A percentile compares a stretch with the other conserved stretches of the same genome.
These are phyloP conservation scores for Amphilophus citrinellus DNA, from an alignment of 2,113 vertebrate genomes.

Conservation along the genomic window DNA sequence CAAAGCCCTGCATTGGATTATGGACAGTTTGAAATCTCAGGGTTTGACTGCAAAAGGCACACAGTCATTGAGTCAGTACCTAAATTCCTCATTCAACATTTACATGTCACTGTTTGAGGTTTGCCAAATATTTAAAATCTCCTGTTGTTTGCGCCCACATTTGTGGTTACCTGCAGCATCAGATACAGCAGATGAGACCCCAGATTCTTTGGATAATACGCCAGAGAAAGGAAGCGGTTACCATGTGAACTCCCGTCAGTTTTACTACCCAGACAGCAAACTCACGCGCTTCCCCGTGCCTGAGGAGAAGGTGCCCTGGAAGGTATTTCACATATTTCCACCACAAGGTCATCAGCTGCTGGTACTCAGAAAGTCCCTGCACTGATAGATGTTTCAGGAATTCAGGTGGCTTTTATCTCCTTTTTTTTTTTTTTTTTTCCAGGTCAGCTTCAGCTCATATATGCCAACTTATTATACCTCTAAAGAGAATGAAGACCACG, in stretches of 20 bases:
- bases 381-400: neutral
- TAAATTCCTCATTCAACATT: neutral
- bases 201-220: conserved; percentile 1
- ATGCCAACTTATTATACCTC: conserved; percentile 77
- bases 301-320: conserved; percentile 95
- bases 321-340: conserved; percentile 80
- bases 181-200: conserved; percentile 43
- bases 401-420: neutral
- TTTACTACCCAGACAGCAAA: conserved; percentile 84
- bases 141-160: neutral
- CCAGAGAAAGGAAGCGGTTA: conserved; percentile 20
- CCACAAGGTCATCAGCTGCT: neutral
- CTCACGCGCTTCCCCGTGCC: conserved; percentile 90
- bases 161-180: conserved; percentile 18
- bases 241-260: conserved; percentile 86
- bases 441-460: conserved; percentile 88
- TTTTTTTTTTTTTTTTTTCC: neutral
- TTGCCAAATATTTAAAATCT: neutral
- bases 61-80: conserved; percentile 77
- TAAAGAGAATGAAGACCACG: conserved; percentile 31
- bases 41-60: conserved; percentile 75
- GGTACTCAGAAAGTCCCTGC: neutral
- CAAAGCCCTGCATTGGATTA: conserved; percentile 87
- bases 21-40: conserved; percentile 81
- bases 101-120: neutral